A percentile compares a stretch with the other conserved stretches of the same genome.
These are phyloP conservation scores for Hirtodrosophila duncani DNA, from an alignment of 2,888 invertebrate genomes.

Conservation along the genomic window DNA sequence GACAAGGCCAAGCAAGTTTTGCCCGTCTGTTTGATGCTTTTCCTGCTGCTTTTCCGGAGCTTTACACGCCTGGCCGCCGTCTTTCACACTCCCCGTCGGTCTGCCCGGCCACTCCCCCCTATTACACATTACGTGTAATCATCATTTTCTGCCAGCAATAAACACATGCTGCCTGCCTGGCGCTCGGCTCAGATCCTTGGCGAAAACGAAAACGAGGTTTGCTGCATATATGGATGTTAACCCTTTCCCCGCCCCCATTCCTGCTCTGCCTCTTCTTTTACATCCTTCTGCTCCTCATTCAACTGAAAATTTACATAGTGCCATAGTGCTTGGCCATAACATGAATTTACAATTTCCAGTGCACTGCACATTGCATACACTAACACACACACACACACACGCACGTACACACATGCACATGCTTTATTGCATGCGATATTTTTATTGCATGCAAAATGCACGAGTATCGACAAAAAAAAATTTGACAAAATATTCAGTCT, in stretches of 20 bases:
- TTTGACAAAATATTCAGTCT: not conserved
- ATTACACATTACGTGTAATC: conserved; percentile 66
- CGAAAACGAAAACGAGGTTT: too few relatives aligned
- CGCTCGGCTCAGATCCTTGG: not conserved
- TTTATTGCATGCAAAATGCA: conserved; percentile 63
- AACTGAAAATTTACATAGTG: conserved; percentile 35
- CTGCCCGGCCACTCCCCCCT: not conserved
- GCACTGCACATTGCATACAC: conserved; percentile 45
- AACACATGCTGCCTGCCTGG: conserved; percentile 64
- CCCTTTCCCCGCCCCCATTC: not conserved
- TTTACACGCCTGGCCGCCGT: conserved; percentile 30
- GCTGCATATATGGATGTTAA: not conserved
- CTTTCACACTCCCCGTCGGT: not conserved
- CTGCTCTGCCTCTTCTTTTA: not conserved
- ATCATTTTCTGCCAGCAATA: conserved; percentile 69
- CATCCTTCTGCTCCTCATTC: not conserved
- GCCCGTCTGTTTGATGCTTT: conserved; percentile 54
- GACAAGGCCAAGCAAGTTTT: conserved; percentile 45
- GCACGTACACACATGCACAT: conserved; percentile 36
- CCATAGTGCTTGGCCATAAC: conserved; percentile 34
- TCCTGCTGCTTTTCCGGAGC: conserved; percentile 59
- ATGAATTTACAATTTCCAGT: conserved; percentile 69
- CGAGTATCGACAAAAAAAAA: conserved; percentile 24
- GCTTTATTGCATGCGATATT: conserved; percentile 64
- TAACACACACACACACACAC: conserved; percentile 37